Evolutionary conservation across 2,113 vertebrate species (phyloP).

Genomic region (Ceratotherium simum): DNA sequence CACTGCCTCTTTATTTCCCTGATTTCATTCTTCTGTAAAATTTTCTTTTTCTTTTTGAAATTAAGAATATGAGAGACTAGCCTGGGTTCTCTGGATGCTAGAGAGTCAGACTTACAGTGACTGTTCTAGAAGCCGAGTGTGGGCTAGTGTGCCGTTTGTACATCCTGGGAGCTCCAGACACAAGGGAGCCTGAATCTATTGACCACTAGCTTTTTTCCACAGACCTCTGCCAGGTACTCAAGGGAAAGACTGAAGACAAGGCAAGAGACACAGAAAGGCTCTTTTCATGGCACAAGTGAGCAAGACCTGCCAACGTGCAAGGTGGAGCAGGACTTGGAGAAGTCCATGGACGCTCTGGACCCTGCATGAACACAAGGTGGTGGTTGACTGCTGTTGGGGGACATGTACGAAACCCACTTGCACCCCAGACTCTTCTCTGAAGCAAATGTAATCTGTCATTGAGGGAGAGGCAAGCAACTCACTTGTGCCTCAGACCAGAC

Average conservation of each 20-base stretch:
- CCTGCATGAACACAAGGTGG: background rate
- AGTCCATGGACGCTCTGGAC: background rate
- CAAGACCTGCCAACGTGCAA: background rate
- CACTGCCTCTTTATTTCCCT: background rate
- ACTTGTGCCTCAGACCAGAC: background rate
- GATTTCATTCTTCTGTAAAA: background rate
- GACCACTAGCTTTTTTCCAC: background rate
- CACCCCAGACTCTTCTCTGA: background rate
- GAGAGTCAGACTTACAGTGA: background rate
- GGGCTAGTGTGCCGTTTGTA: background rate
- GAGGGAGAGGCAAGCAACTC: background rate
- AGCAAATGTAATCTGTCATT: background rate
- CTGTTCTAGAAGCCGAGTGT: background rate
- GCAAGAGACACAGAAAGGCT: background rate
- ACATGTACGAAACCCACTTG: background rate
- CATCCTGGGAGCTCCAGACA: background rate
- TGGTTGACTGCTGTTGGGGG: background rate
- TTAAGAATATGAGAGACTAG: background rate
- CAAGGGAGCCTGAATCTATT: background rate
- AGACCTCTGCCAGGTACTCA: background rate
- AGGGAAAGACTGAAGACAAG: background rate
- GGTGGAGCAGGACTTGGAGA: background rate
- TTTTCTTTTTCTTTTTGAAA: background rate
- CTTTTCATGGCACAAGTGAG: background rate
- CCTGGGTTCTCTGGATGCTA: background rate